These are phyloP conservation scores for Danionella dracula DNA, from an alignment of 2,797 vertebrate species.

Conservation along the genomic window DNA sequence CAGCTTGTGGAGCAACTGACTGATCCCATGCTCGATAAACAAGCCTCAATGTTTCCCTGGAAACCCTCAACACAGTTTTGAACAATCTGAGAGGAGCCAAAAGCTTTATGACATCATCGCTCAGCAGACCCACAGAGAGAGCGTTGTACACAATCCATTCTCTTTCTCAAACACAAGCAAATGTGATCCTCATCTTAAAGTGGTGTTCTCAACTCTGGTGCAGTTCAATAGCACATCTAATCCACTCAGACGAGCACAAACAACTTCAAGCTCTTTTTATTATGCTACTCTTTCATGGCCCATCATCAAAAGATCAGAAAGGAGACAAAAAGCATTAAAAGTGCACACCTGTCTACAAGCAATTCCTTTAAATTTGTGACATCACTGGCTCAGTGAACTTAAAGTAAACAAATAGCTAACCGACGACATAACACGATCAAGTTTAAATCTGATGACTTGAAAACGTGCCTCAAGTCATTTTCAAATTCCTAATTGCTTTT, in stretches of 20 bases:
- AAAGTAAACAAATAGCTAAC: too few relatives aligned
- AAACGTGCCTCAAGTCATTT: too few relatives aligned
- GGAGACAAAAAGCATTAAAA: not conserved
- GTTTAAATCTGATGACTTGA: too few relatives aligned
- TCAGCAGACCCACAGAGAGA: constrained; percentile 53
- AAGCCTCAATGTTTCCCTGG: constrained; percentile 63
- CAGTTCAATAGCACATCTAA: constrained; percentile 12
- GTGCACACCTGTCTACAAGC: not conserved
- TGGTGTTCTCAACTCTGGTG: not conserved
- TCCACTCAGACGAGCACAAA: constrained; percentile 27
- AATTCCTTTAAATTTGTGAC: not conserved
- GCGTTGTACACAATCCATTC: not conserved
- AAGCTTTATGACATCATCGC: constrained; percentile 66
- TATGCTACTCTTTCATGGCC: constrained; percentile 28
- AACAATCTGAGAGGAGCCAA: constrained; percentile 47
- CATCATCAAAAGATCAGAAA: constrained; percentile 24
- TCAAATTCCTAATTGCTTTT: too few relatives aligned
- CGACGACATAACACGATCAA: too few relatives aligned
- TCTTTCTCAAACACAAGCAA: constrained; percentile 5
- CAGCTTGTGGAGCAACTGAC: constrained; percentile 11
- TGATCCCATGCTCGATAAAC: constrained; percentile 28
- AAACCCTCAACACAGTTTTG: constrained; percentile 49
- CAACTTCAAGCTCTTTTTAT: constrained; percentile 19
- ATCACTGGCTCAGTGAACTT: too few relatives aligned
- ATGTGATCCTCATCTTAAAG: not conserved